Conservation (phyloP, 2,113 vertebrate species). For the Probosciger aterrimus region DNA sequence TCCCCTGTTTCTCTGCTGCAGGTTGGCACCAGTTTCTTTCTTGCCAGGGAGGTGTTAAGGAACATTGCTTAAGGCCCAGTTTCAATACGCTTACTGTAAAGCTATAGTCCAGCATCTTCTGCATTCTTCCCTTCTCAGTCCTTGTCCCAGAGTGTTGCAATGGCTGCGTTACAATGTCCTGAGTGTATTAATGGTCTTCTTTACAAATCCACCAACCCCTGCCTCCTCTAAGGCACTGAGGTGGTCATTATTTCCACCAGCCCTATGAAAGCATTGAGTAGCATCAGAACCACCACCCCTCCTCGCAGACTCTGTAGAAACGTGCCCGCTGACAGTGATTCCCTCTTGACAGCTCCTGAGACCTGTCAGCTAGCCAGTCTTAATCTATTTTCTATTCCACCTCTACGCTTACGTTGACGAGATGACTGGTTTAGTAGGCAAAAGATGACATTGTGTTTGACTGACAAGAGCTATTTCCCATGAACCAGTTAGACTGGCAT, state of each 20-base stretch:
- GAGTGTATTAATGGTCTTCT: background rate
- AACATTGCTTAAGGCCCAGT: background rate
- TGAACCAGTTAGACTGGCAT: background rate
- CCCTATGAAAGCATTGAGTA: background rate
- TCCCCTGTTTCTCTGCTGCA: background rate
- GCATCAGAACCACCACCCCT: background rate
- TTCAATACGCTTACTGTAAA: background rate
- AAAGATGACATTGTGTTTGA: background rate
- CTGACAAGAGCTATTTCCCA: slow-evolving; percentile 7
- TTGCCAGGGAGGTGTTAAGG: background rate
- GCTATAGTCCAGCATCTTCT: background rate
- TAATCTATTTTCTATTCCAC: background rate
- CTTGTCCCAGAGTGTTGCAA: background rate
- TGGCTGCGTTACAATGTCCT: background rate
- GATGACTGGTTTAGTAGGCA: background rate
- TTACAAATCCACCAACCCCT: background rate
- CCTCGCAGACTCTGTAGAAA: background rate
- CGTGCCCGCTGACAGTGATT: background rate
- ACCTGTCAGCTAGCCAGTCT: background rate
- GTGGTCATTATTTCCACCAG: background rate
- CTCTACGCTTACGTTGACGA: background rate
- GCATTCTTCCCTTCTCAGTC: background rate
- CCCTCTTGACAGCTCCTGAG: background rate
- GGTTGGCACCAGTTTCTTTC: background rate
- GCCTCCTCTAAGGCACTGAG: background rate